Conservation (phyloP, 2,797 vertebrate genomes). For the Enteromius thamalakanensis region DNA sequence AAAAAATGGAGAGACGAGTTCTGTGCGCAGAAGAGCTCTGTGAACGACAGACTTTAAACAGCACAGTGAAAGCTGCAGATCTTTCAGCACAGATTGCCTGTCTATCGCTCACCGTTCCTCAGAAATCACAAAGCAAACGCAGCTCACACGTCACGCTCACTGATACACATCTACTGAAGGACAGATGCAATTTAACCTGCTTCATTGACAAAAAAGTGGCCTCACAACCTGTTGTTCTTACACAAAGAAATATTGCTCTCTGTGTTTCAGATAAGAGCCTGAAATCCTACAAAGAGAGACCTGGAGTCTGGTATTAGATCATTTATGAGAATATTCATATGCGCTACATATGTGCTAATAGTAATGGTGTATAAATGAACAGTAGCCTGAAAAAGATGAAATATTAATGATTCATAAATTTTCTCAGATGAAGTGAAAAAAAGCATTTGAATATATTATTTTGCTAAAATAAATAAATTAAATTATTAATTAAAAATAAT, state of each 20-base stretch:
- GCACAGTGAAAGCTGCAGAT: background rate
- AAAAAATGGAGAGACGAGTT: background rate
- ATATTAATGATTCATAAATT: background rate
- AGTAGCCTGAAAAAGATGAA: background rate
- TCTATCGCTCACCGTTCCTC: background rate
- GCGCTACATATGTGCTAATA: background rate
- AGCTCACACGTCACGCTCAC: background rate
- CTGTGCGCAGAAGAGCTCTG: too few species aligned
- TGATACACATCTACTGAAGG: background rate
- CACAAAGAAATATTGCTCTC: conserved; percentile 6
- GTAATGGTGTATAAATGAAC: background rate
- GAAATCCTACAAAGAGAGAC: background rate
- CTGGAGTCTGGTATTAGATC: background rate
- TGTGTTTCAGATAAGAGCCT: background rate
- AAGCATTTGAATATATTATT: background rate
- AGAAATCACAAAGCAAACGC: background rate
- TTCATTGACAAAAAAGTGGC: background rate
- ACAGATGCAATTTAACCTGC: background rate
- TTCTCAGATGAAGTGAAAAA: background rate
- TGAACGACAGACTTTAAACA: background rate
- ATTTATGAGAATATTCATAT: background rate
- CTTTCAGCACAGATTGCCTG: conserved; percentile 2
- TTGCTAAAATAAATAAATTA: background rate
- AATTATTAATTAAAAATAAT: too few species aligned
- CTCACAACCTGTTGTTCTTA: background rate